phyloP scores from a whole-genome alignment of 2,113 vertebrate genomes.

The Misgurnus anguillicaudatus region DNA sequence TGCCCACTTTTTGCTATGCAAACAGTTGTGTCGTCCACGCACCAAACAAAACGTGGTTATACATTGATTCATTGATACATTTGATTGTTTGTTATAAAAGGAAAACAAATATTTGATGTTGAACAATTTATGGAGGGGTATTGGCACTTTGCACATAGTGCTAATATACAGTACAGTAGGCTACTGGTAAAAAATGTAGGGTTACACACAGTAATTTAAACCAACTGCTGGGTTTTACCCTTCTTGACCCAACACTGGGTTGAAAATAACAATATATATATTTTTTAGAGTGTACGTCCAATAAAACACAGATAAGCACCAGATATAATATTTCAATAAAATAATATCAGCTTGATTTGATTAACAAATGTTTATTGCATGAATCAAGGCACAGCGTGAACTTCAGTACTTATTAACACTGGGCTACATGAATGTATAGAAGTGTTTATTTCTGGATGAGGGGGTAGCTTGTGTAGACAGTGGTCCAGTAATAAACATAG shows the following conservation, averaged over 20 bases:
- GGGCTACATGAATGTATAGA: too few species aligned
- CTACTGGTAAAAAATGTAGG: too few species aligned
- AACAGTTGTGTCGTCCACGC: not conserved
- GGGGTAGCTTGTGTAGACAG: constrained; percentile 58
- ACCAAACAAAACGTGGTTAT: constrained; percentile 4
- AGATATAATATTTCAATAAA: not conserved
- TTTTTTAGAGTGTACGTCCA: too few species aligned
- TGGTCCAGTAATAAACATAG: constrained; percentile 78
- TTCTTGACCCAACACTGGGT: too few species aligned
- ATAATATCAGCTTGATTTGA: not conserved
- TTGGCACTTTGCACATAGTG: too few species aligned
- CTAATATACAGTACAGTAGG: too few species aligned
- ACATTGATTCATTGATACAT: not conserved
- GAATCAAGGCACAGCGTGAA: not conserved
- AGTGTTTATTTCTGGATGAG: not conserved
- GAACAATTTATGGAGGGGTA: too few species aligned
- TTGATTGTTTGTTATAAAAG: not conserved
- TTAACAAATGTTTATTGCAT: constrained; percentile 7
- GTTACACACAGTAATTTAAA: too few species aligned
- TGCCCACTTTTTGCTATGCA: not conserved
- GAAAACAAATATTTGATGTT: not conserved
- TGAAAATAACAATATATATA: too few species aligned
- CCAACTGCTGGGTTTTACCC: too few species aligned
- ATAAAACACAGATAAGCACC: too few species aligned
- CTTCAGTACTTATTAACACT: too few species aligned